A percentile compares a stretch with the other conserved stretches of the same genome.
These are phyloP conservation scores for Callyntrura sp. DNA, from an alignment of 2,888 invertebrate genomes.

Conservation along the genomic window DNA sequence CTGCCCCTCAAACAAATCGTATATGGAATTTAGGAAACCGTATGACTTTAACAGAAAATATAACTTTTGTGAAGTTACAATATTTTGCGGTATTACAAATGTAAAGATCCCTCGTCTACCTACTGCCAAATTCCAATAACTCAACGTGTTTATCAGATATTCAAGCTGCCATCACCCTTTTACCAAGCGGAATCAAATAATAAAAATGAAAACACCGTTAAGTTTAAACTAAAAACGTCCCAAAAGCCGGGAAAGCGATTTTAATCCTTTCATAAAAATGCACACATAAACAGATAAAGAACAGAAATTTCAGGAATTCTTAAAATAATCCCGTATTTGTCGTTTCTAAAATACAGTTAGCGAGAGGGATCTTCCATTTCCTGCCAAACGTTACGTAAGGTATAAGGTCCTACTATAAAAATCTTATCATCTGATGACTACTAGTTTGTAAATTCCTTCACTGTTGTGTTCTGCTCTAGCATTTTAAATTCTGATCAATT, in stretches of 20 bases:
- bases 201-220: conserved; percentile 77
- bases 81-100: conserved; percentile 54
- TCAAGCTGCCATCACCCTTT: conserved; percentile 53
- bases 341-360: conserved; percentile 68
- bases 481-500: conserved; percentile 47
- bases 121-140: conserved; percentile 58
- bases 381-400: conserved; percentile 66
- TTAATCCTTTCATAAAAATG: conserved; percentile 79
- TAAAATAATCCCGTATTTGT: conserved; percentile 64
- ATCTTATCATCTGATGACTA: conserved; percentile 70
- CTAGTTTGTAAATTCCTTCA: conserved; percentile 50
- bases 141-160: conserved; percentile 55
- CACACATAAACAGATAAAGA: conserved; percentile 75
- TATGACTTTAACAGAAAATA: not conserved
- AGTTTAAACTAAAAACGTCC: conserved; percentile 82
- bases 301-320: conserved; percentile 73
- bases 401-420: conserved; percentile 74
- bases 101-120: conserved; percentile 74
- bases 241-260: conserved; percentile 82
- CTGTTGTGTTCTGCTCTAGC: conserved; percentile 73
- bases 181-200: conserved; percentile 49
- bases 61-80: conserved; percentile 19
- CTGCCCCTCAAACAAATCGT: not conserved
- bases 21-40: not conserved
- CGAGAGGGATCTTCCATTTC: conserved; percentile 75